phyloP scores from a whole-genome alignment of 2,888 invertebrate genomes.

The Pseudococcus jackbeardsleyi region DNA sequence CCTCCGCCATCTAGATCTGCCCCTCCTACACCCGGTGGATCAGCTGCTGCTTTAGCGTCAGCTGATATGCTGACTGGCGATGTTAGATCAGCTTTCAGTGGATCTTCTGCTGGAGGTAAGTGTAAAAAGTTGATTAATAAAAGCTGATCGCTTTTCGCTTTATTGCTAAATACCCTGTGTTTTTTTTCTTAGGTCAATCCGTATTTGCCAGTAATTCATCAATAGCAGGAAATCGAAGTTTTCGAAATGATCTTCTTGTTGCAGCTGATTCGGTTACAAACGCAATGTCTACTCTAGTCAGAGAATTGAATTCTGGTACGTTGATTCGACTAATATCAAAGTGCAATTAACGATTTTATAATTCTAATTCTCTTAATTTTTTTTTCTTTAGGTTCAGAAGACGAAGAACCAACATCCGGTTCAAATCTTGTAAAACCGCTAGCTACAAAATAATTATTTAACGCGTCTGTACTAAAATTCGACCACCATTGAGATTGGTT shows the following conservation, averaged over 20 bases:
- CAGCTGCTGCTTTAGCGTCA: conserved; percentile 71
- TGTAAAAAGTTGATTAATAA: conserved; percentile 37
- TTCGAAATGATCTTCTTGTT: conserved; percentile 89
- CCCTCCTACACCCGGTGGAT: conserved; percentile 72
- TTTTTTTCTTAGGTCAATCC: conserved; percentile 46
- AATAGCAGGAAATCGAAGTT: conserved; percentile 73
- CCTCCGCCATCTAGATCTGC: conserved; percentile 79
- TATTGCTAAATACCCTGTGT: neutral
- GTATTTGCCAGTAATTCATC: conserved; percentile 53
- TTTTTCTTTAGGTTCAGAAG: conserved; percentile 67
- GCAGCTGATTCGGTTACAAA: conserved; percentile 98
- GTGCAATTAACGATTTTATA: neutral
- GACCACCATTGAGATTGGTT: neutral
- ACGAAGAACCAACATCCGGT: conserved; percentile 66
- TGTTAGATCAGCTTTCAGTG: conserved; percentile 74
- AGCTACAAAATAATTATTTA: conserved; percentile 60
- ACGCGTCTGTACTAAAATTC: neutral
- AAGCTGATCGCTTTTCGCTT: conserved; percentile 37
- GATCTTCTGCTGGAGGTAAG: conserved; percentile 65
- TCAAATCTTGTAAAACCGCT: conserved; percentile 66
- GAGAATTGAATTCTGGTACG: conserved; percentile 82
- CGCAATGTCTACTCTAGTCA: conserved; percentile 96
- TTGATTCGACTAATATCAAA: neutral
- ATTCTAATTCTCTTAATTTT: neutral
- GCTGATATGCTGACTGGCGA: conserved; percentile 72